These are phyloP conservation scores for Galendromus occidentalis DNA, from an alignment of 1,140 invertebrate genomes.

Conservation along the genomic window DNA sequence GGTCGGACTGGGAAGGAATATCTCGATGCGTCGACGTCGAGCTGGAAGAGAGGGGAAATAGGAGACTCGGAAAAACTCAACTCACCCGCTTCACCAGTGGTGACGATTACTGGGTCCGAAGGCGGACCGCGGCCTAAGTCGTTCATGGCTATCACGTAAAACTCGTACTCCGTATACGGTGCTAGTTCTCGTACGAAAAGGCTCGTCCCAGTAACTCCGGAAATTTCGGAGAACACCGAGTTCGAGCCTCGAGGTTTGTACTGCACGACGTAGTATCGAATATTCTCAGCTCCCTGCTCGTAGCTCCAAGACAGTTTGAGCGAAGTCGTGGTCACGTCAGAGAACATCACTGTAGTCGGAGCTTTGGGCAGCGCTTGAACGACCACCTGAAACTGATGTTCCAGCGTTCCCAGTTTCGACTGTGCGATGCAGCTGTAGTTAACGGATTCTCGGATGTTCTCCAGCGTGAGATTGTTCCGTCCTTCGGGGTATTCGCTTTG, in stretches of 20 bases:
- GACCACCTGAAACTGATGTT: slow-evolving; percentile 62
- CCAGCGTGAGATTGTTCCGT: slow-evolving; percentile 58
- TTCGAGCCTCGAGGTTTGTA: slow-evolving; percentile 69
- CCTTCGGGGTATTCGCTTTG: slow-evolving; percentile 21
- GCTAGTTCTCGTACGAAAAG: slow-evolving; percentile 69
- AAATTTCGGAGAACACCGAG: slow-evolving; percentile 43
- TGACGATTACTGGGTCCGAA: slow-evolving; percentile 54
- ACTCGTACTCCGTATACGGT: slow-evolving; percentile 89
- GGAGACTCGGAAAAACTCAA: slow-evolving; percentile 22
- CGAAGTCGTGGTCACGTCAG: slow-evolving; percentile 76
- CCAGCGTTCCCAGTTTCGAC: slow-evolving; percentile 78
- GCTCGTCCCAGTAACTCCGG: slow-evolving; percentile 72
- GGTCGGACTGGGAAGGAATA: slow-evolving; percentile 13
- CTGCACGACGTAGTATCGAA: slow-evolving; percentile 81
- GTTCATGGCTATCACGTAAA: slow-evolving; percentile 84
- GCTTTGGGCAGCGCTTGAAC: slow-evolving; percentile 78
- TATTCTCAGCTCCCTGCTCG: slow-evolving; percentile 45
- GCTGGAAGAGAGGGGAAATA: slow-evolving; percentile 3
- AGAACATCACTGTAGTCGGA: slow-evolving; percentile 63
- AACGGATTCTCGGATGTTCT: slow-evolving; percentile 66
- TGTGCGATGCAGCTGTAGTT: slow-evolving; percentile 92
- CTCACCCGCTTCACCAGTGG: slow-evolving; percentile 88
- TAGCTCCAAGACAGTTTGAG: slow-evolving; percentile 77
- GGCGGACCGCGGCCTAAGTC: slow-evolving; percentile 69
- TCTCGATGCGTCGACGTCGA: neutral